Conservation (phyloP, 2,113 vertebrate genomes). For the Nasalis larvatus region DNA sequence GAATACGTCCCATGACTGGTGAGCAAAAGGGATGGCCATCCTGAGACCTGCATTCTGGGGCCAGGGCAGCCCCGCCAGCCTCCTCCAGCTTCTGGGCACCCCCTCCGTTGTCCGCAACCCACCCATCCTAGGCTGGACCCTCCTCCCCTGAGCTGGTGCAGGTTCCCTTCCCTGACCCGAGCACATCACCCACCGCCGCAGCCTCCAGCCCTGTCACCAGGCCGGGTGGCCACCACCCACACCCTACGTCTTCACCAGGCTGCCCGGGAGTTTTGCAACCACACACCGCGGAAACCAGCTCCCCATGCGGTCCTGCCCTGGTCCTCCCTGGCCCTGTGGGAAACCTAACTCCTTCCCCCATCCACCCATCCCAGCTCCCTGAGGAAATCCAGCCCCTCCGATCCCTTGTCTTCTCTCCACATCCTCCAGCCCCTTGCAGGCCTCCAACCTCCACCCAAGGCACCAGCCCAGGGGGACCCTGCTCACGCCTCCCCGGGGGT, state of each 20-base stretch:
- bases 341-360: too few species aligned
- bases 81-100: background rate
- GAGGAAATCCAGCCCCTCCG: too few species aligned
- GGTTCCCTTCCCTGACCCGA: background rate
- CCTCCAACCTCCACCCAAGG: background rate
- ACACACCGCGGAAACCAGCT: too few species aligned
- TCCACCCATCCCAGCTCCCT: too few species aligned
- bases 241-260: too few species aligned
- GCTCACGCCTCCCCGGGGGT: background rate
- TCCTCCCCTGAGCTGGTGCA: background rate
- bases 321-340: too few species aligned
- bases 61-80: background rate
- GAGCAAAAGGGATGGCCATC: background rate
- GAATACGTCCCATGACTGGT: background rate
- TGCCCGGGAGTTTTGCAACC: too few species aligned
- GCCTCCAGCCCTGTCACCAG: background rate
- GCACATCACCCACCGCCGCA: accelerated
- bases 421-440: background rate
- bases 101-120: background rate
- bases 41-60: background rate
- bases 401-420: background rate
- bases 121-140: background rate
- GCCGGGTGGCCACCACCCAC: too few species aligned
- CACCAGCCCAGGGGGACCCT: background rate
- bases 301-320: too few species aligned